Conservation (phyloP, 2,888 invertebrate genomes). For the Teleiodes luculella region DNA sequence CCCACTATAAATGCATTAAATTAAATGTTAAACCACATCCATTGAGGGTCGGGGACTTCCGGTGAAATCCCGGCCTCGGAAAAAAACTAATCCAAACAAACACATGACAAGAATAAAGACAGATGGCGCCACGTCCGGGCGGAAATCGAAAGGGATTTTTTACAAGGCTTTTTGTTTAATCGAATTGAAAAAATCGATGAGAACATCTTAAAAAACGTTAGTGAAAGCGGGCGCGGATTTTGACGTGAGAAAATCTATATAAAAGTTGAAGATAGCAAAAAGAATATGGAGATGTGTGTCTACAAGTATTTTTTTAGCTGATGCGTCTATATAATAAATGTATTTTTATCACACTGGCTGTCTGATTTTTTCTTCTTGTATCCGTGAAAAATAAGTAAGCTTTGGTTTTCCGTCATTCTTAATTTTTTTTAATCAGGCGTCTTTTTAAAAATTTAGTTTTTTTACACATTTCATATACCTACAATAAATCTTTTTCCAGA, state of each 20-base stretch:
- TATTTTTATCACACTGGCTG: too few species aligned
- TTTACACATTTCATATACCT: too few species aligned
- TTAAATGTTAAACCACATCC: slow-evolving; percentile 50
- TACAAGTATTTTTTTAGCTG: too few species aligned
- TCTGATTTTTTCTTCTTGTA: too few species aligned
- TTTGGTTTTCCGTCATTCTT: too few species aligned
- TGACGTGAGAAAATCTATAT: slow-evolving; percentile 23
- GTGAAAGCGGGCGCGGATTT: slow-evolving; percentile 50
- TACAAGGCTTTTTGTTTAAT: slow-evolving; percentile 43
- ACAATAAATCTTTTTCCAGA: too few species aligned
- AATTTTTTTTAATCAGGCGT: too few species aligned
- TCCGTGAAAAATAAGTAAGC: too few species aligned
- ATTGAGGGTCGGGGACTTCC: slow-evolving; percentile 52
- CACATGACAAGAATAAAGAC: slow-evolving; percentile 64
- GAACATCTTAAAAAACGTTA: slow-evolving; percentile 37
- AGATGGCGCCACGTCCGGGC: slow-evolving; percentile 68
- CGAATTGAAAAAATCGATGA: slow-evolving; percentile 53
- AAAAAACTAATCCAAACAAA: slow-evolving; percentile 65
- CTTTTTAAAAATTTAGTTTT: too few species aligned
- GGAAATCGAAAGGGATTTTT: slow-evolving; percentile 76
- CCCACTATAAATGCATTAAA: slow-evolving; percentile 41
- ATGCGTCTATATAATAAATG: too few species aligned
- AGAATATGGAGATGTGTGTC: too few species aligned
- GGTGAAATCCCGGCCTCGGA: slow-evolving; percentile 58
- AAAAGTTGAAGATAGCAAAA: too few species aligned